Conservation (phyloP, 2,888 invertebrate species). For the Yponomeuta cagnagella region DNA sequence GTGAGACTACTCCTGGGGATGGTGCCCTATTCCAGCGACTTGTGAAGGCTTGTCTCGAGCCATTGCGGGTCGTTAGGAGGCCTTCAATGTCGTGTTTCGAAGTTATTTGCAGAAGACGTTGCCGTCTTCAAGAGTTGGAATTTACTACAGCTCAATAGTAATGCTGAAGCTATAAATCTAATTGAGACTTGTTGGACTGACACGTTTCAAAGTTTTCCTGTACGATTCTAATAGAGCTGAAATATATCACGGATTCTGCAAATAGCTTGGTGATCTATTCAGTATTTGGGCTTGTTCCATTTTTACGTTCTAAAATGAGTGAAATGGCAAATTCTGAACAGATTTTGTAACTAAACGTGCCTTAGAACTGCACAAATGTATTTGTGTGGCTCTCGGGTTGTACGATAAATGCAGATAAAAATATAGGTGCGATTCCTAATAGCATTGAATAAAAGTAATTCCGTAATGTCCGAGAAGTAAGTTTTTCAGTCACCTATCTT, state of each 20-base stretch:
- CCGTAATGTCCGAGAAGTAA: neutral
- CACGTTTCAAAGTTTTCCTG: neutral
- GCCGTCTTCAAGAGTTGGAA: neutral
- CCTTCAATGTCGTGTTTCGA: neutral
- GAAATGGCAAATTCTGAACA: neutral
- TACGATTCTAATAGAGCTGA: neutral
- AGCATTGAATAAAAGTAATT: neutral
- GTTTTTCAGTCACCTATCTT: neutral
- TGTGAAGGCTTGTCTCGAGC: neutral
- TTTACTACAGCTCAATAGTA: neutral
- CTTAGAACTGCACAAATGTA: constrained; percentile 1
- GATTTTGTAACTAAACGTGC: neutral
- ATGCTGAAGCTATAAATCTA: neutral
- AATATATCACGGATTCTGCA: neutral
- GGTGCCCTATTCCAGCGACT: neutral
- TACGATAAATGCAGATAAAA: constrained; percentile 3
- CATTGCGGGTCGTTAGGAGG: neutral
- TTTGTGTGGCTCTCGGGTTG: constrained; percentile 10
- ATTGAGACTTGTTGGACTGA: neutral
- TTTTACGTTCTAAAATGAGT: neutral
- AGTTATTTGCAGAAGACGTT: neutral
- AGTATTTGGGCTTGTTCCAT: neutral
- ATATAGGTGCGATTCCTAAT: constrained; percentile 4
- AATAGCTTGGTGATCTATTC: neutral
- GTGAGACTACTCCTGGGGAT: neutral